These are phyloP conservation scores for Cladopsammia gracilis DNA, from an alignment of 64 coral and sea anemone genomes.

Conservation along the genomic window DNA sequence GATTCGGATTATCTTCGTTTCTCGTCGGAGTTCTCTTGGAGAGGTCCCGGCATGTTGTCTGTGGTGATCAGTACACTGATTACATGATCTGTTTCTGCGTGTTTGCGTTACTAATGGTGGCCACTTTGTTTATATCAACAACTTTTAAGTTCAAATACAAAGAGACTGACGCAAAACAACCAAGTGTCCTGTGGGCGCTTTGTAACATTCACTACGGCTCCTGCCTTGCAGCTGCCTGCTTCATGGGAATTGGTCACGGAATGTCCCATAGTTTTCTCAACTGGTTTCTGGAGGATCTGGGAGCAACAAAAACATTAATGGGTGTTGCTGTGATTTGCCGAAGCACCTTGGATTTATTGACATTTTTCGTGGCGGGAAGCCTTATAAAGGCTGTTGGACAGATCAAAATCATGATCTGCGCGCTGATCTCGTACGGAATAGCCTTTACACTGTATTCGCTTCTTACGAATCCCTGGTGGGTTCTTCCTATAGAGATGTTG, in stretches of 20 bases:
- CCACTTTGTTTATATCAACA: constrained; percentile 86
- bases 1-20: constrained; percentile 96
- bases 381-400: constrained; percentile 95
- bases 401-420: constrained; percentile 85
- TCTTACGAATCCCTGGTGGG: constrained; percentile 90
- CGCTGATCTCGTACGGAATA: constrained; percentile 86
- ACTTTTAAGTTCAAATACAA: constrained; percentile 95
- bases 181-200: constrained; percentile 77
- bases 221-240: constrained; percentile 87
- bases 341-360: constrained; percentile 81
- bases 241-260: constrained; percentile 94
- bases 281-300: constrained; percentile 98
- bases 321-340: constrained; percentile 89
- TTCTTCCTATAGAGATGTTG: constrained; percentile 86
- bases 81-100: constrained; percentile 97
- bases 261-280: constrained; percentile 97
- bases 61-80: constrained; percentile 91
- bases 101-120: constrained; percentile 83
- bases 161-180: constrained; percentile 19
- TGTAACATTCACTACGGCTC: constrained; percentile 94
- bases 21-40: constrained; percentile 90
- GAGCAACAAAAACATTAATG: constrained; percentile 95
- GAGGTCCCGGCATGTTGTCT: constrained; percentile 84
- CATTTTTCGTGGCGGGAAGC: constrained; percentile 90
- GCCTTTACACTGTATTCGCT: constrained; percentile 88